Conservation (phyloP, 1,140 invertebrate genomes). For the Solenopsis invicta region DNA sequence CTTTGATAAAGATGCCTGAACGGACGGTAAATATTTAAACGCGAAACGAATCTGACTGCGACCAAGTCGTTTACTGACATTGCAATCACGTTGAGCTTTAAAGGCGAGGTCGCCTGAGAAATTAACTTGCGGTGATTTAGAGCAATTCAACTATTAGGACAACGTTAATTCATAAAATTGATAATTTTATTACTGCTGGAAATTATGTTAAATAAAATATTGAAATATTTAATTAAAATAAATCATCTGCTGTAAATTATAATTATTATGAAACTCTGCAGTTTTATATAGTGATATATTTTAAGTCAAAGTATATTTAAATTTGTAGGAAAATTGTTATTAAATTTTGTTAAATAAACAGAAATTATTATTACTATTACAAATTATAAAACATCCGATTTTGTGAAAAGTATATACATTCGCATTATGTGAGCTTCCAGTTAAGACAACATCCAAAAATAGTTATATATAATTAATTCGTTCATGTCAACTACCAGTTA, state of each 20-base stretch:
- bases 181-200: neutral
- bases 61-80: slow-evolving; percentile 24
- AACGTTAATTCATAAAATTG: slow-evolving; percentile 6
- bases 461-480: too few relatives aligned
- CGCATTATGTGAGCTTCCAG: too few relatives aligned
- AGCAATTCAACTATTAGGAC: neutral
- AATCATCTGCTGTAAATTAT: neutral
- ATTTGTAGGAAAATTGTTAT: neutral
- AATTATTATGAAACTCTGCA: neutral
- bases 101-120: slow-evolving; percentile 15
- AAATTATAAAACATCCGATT: neutral
- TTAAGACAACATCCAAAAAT: too few relatives aligned
- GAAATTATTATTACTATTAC: neutral
- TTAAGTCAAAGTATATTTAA: neutral
- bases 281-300: neutral
- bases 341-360: neutral
- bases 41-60: slow-evolving; percentile 52
- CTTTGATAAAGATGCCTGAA: slow-evolving; percentile 30
- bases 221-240: neutral
- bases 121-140: slow-evolving; percentile 18
- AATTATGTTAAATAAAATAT: neutral
- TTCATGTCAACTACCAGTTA: too few relatives aligned
- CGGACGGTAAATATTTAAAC: slow-evolving; percentile 60
- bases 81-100: slow-evolving; percentile 42
- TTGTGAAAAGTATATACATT: neutral